Evolutionary conservation across 1,140 invertebrate genomes (phyloP).

Genomic region (Harlomillsia oculata): DNA sequence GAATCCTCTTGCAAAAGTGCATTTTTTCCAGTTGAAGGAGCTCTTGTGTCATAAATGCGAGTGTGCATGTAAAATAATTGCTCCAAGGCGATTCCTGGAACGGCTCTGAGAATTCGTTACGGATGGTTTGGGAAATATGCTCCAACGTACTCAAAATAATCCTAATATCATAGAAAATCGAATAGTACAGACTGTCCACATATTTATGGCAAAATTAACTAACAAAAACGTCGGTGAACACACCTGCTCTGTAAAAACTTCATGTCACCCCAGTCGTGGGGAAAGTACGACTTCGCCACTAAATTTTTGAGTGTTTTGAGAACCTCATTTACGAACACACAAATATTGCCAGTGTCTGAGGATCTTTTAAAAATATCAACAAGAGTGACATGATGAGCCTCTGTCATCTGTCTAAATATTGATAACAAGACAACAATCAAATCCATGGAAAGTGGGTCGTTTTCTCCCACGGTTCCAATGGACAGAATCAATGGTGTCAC

Average conservation of each 20-base stretch:
- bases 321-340: slow-evolving; percentile 82
- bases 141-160: slow-evolving; percentile 75
- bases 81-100: slow-evolving; percentile 80
- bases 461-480: slow-evolving; percentile 67
- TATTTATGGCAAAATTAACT: no score
- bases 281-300: slow-evolving; percentile 67
- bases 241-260: slow-evolving; percentile 81
- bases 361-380: slow-evolving; percentile 54
- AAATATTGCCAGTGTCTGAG: no score
- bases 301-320: slow-evolving; percentile 77
- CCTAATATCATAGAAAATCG: slow-evolving; percentile 46
- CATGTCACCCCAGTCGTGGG: slow-evolving; percentile 89
- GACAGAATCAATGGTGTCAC: slow-evolving; percentile 75
- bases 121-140: slow-evolving; percentile 70
- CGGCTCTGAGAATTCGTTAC: slow-evolving; percentile 63
- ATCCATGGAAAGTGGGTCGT: slow-evolving; percentile 58
- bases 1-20: slow-evolving; percentile 58
- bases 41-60: slow-evolving; percentile 75
- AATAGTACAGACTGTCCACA: no score
- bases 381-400: slow-evolving; percentile 69
- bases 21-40: slow-evolving; percentile 75
- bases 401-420: slow-evolving; percentile 78
- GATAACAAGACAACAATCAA: slow-evolving; percentile 79
- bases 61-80: slow-evolving; percentile 86
- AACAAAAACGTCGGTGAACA: no score